Percentiles rank a stretch among this genome's conserved stretches.
Conservation (phyloP, 35 echinoderm and acorn worm genomes). For the Diadema setosum region DNA sequence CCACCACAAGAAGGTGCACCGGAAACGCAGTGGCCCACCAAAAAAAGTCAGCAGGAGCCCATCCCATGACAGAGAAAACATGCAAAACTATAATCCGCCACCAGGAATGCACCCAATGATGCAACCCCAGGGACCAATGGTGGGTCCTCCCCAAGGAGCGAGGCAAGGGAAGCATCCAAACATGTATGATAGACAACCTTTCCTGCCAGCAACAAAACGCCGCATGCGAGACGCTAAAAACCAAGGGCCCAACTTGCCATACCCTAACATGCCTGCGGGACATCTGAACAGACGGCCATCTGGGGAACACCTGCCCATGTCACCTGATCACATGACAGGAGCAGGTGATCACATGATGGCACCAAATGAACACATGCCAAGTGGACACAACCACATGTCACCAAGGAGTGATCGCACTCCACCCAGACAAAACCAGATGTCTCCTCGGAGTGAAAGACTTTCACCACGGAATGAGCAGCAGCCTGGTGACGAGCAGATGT, state of each 20-base stretch:
- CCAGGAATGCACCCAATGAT: background rate
- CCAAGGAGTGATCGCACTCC: background rate
- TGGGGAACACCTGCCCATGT: background rate
- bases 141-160: background rate
- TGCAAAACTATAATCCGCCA: background rate
- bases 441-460: background rate
- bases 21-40: background rate
- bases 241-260: background rate
- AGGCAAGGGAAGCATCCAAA: background rate
- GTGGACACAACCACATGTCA: background rate
- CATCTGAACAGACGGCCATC: background rate
- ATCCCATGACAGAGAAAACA: background rate
- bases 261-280: background rate
- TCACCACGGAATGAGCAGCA: background rate
- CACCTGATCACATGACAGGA: background rate
- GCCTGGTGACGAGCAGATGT: background rate
- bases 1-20: conserved; percentile 1
- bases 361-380: background rate
- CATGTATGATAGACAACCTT: background rate
- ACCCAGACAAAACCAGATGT: background rate
- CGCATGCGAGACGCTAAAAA: background rate
- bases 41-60: background rate
- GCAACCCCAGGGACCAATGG: background rate
- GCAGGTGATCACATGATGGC: background rate
- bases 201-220: background rate